Evolutionary conservation across 2,888 invertebrate species (phyloP).

Genomic region (Platycheirus rosarum): DNA sequence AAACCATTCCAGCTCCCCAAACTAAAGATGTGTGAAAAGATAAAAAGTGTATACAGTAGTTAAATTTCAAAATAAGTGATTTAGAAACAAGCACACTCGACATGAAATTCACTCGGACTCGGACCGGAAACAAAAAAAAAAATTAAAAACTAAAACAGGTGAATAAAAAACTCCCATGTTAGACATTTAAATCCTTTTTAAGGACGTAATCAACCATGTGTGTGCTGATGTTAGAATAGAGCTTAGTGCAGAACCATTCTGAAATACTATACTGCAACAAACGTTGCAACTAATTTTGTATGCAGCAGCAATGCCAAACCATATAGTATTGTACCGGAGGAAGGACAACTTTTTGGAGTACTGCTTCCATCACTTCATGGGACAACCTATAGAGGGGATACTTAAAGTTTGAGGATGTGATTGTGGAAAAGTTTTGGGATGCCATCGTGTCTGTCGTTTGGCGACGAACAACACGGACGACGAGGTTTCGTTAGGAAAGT

Average conservation of each 20-base stretch:
- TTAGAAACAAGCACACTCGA: conserved; percentile 28
- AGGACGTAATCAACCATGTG: conserved; percentile 50
- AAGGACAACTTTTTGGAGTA: conserved; percentile 51
- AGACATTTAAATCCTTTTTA: conserved; percentile 31
- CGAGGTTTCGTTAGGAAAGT: conserved; percentile 16
- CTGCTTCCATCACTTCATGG: conserved; percentile 63
- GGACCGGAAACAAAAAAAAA: background rate
- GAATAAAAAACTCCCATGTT: background rate
- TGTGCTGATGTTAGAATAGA: conserved; percentile 24
- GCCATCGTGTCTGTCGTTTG: conserved; percentile 3
- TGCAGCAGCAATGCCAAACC: conserved; percentile 46
- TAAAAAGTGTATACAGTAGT: too few relatives aligned
- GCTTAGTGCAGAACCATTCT: background rate
- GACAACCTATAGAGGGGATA: conserved; percentile 17
- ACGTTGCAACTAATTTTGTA: conserved; percentile 60
- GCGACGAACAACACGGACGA: too few relatives aligned
- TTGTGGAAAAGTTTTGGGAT: conserved; percentile 33
- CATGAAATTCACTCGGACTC: conserved; percentile 3
- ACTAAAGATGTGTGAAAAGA: too few relatives aligned
- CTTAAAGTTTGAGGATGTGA: conserved; percentile 25
- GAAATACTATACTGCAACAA: conserved; percentile 32
- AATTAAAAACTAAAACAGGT: too few relatives aligned
- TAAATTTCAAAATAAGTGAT: background rate
- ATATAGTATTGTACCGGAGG: conserved; percentile 37
- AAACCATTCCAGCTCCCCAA: background rate